Base-by-base conservation (phyloP, 1,140 invertebrate genomes). In the Thaumetopoea pityocampa region DNA sequence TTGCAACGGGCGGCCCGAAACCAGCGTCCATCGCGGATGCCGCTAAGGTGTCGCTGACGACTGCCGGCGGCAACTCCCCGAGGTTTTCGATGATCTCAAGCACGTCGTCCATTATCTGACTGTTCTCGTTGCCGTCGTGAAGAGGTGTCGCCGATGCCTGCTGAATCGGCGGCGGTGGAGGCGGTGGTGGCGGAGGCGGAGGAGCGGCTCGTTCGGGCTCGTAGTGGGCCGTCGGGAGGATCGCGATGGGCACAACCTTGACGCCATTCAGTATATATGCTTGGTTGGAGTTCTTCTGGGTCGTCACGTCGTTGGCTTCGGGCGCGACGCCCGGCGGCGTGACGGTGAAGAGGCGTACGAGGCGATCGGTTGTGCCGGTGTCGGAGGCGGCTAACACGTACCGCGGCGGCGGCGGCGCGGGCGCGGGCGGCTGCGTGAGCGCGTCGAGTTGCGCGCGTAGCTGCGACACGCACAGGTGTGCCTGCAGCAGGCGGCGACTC, bases 71-170 rank as follows among this genome's bases (percentile, higher is more conserved):
- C 9, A 98, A 68, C 67, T 98, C 96, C 24, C 96, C 96, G 73
- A 96, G 96, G 71, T 96, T 93, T 9, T 98, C 97, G 0, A 98
- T 86, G 58, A 98, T 97, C 67, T 98, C 96, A n/a, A 98, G 76
- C 0, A 98, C 96, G 80, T 98, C 96, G 67, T 97, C 96, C 42
- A 98, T 93, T 19, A 94, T 93, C 74, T 97, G 94, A 32, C 74
- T 84, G 23, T 74, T 67, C 15, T 74, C 70, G 3, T 56, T 51
- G 14, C 47, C 62, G 20, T 80, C 66, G 5, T 66, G 73, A 2
- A 78, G 89, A 10, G 86, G 17, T 1, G 61, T 27, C 3, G 62
- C 46, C 1, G 68, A 54, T 11, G 55, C 44, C 19, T 56, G 67
- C 2, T 76, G 52, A 16, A 68, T 52, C 5, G 76, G 71, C 0